These are phyloP conservation scores for Hypocryptadius cinnamomeus DNA, from an alignment of 2,113 vertebrate species.

Conservation along the genomic window DNA sequence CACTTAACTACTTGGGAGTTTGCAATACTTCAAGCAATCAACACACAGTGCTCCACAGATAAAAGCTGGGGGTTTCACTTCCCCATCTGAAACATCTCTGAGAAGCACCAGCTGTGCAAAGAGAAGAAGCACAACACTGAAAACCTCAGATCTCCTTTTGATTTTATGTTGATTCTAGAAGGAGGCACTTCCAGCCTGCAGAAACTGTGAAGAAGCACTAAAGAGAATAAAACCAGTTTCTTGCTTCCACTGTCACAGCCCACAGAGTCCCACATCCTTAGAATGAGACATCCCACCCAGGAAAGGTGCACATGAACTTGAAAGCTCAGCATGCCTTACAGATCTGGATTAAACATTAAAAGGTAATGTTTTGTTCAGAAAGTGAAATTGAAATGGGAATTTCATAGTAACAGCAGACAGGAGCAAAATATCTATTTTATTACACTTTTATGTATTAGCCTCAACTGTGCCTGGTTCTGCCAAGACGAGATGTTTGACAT, in stretches of 20 bases:
- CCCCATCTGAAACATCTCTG: background rate
- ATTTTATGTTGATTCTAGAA: background rate
- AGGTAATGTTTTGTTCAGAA: background rate
- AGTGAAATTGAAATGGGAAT: background rate
- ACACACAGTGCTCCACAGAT: background rate
- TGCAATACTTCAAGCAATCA: background rate
- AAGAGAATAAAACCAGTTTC: background rate
- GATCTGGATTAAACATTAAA: background rate
- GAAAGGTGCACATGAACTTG: background rate
- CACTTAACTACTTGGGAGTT: background rate
- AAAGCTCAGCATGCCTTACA: background rate
- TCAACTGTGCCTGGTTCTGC: background rate
- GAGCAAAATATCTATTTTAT: background rate
- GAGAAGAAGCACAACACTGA: background rate
- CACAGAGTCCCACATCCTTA: background rate
- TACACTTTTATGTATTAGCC: background rate
- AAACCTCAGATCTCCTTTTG: background rate
- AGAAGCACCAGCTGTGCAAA: background rate
- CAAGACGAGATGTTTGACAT: background rate
- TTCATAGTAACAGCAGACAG: background rate
- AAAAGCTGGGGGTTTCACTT: background rate
- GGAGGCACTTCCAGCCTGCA: background rate
- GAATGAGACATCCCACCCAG: background rate
- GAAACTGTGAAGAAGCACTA: background rate
- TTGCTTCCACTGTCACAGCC: background rate